Evolutionary conservation across 2,797 vertebrate species (phyloP).

Genomic region (Gobionotothen gibberifrons): DNA sequence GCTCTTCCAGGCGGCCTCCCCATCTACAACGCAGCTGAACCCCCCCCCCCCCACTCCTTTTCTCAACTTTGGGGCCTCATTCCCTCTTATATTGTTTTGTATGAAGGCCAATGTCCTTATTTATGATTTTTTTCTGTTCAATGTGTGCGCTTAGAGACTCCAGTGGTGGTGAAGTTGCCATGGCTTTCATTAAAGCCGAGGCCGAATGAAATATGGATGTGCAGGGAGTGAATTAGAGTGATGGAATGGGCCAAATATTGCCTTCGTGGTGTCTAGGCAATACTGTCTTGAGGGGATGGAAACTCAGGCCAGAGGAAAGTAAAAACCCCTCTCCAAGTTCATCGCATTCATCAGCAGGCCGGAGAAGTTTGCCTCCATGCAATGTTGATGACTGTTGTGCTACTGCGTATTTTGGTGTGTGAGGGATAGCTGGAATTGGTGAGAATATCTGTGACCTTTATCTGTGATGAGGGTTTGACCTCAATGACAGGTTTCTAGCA

Average conservation of each 20-base stretch:
- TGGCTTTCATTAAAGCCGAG: constrained; percentile 85
- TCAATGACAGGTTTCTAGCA: constrained; percentile 53
- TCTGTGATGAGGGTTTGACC: constrained; percentile 51
- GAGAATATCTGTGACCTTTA: constrained; percentile 59
- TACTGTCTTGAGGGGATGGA: constrained; percentile 81
- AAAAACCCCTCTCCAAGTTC: constrained; percentile 71
- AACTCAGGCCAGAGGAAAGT: constrained; percentile 75
- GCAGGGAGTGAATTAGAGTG: constrained; percentile 86
- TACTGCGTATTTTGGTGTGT: constrained; percentile 47
- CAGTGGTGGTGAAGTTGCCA: constrained; percentile 82
- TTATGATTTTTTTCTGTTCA: constrained; percentile 79
- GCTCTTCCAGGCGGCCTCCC: constrained; percentile 69
- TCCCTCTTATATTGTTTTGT: constrained; percentile 77
- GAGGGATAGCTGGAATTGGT: constrained; percentile 34
- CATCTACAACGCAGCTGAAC: constrained; percentile 55
- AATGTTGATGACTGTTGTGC: constrained; percentile 73
- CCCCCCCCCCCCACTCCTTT: not conserved
- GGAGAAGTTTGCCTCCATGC: constrained; percentile 69
- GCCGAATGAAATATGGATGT: constrained; percentile 87
- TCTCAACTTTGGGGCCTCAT: constrained; percentile 63
- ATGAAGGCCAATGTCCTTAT: constrained; percentile 84
- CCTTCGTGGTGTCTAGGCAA: constrained; percentile 80
- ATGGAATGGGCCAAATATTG: constrained; percentile 85
- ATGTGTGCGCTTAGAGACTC: constrained; percentile 78
- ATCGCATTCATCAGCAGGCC: constrained; percentile 74